Evolutionary conservation across 1,140 invertebrate genomes (phyloP).

Genomic region (Drosophila sulfurigaster): DNA sequence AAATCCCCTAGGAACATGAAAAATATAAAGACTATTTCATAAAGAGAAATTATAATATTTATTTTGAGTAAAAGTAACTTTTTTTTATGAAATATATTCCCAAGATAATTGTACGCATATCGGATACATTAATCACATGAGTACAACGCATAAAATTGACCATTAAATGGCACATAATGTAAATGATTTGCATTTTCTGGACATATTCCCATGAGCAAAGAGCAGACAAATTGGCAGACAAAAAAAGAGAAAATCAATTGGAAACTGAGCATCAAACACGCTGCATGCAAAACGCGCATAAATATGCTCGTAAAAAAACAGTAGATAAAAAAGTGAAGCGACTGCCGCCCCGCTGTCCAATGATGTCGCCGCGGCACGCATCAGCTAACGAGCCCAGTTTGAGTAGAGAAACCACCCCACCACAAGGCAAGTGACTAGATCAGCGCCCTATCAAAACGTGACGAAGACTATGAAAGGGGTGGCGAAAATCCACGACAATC

Average conservation of each 20-base stretch:
- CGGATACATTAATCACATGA: conserved; percentile 16
- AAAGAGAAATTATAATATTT: neutral
- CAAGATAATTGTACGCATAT: conserved; percentile 4
- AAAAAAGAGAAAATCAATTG: conserved; percentile 1
- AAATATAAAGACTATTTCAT: conserved; percentile 4
- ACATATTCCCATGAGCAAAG: conserved; percentile 29
- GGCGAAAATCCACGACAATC: conserved; percentile 73
- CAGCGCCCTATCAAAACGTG: conserved; percentile 66
- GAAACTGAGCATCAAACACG: conserved; percentile 14
- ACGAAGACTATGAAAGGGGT: conserved; percentile 57
- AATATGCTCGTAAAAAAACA: conserved; percentile 33
- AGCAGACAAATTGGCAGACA: conserved; percentile 34
- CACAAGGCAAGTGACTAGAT: conserved; percentile 14
- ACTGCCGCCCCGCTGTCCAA: conserved; percentile 38
- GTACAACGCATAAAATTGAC: conserved; percentile 17
- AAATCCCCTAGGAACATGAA: conserved; percentile 6
- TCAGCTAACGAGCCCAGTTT: conserved; percentile 40
- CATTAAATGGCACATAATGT: conserved; percentile 43
- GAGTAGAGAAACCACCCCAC: conserved; percentile 34
- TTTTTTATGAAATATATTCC: conserved; percentile 5
- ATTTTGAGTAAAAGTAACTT: neutral
- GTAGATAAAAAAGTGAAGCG: conserved; percentile 17
- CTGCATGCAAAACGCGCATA: conserved; percentile 68
- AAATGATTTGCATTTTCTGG: conserved; percentile 51
- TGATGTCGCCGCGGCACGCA: conserved; percentile 40